A percentile compares a stretch with the other conserved stretches of the same genome.
phyloP scores from a whole-genome alignment of 2,888 invertebrate genomes.

The Xanthorhoe spadicearia region DNA sequence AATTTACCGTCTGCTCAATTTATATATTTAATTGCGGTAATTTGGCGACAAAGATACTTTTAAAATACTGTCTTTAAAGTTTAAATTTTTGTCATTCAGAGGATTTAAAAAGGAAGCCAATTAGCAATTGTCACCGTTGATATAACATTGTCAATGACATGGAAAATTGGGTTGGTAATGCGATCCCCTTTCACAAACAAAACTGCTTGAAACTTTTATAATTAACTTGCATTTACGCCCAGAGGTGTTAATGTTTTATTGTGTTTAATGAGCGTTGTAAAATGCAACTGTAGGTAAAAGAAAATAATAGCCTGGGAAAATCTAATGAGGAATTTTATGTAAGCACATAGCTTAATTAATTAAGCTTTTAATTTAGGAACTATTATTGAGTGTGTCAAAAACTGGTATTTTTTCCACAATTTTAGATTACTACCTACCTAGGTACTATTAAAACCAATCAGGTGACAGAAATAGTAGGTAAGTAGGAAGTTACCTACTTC shows the following conservation, averaged over 20 bases:
- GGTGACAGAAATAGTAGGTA: too few species aligned
- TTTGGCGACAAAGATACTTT: conserved; percentile 51
- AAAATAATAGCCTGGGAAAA: conserved; percentile 22
- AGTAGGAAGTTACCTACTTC: too few species aligned
- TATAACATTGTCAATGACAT: conserved; percentile 22
- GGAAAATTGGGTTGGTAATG: conserved; percentile 26
- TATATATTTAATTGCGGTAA: conserved; percentile 66
- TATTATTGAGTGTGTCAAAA: too few species aligned
- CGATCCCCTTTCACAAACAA: conserved; percentile 10
- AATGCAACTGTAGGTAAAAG: conserved; percentile 6
- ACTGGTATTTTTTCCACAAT: too few species aligned
- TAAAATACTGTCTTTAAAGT: conserved; percentile 27
- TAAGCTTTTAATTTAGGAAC: too few species aligned
- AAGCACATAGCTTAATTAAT: too few species aligned
- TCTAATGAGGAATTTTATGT: background rate
- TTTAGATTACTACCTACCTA: too few species aligned
- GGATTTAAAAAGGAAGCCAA: conserved; percentile 45
- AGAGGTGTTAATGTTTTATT: conserved; percentile 23
- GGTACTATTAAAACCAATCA: too few species aligned
- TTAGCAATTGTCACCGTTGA: conserved; percentile 55
- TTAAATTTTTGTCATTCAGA: conserved; percentile 41
- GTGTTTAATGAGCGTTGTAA: conserved; percentile 13
- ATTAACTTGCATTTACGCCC: conserved; percentile 6
- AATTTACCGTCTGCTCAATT: conserved; percentile 70
- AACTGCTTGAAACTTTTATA: conserved; percentile 17